Conservation (phyloP, 2,888 invertebrate genomes). For the Amphipyra tragopoginis region DNA sequence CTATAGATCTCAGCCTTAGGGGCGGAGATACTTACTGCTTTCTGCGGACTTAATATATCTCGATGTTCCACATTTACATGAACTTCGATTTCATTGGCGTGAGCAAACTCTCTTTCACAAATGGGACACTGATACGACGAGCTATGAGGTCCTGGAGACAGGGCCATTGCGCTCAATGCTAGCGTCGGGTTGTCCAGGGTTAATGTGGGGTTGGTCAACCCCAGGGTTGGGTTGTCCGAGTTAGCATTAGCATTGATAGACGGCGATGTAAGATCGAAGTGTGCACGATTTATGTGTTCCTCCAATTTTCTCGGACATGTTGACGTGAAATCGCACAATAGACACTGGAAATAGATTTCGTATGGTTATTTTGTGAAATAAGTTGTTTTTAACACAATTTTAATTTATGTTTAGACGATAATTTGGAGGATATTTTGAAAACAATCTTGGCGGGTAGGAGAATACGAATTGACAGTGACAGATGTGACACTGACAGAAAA, state of each 20-base stretch:
- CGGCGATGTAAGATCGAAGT: slow-evolving; percentile 95
- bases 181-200: slow-evolving; percentile 76
- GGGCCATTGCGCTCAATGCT: slow-evolving; percentile 79
- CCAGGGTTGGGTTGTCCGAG: slow-evolving; percentile 75
- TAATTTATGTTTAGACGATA: slow-evolving; percentile 23
- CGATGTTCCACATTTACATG: slow-evolving; percentile 96
- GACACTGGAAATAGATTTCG: slow-evolving; percentile 89
- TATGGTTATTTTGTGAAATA: neutral
- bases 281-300: slow-evolving; percentile 95
- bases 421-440: slow-evolving; percentile 32
- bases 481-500: slow-evolving; percentile 1
- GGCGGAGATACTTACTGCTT: slow-evolving; percentile 70
- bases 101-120: slow-evolving; percentile 93
- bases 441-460: slow-evolving; percentile 36
- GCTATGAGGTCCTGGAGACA: slow-evolving; percentile 84
- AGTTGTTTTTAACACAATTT: slow-evolving; percentile 7
- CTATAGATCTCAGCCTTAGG: no score
- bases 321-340: slow-evolving; percentile 94
- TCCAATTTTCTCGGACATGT: slow-evolving; percentile 93
- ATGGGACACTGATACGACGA: slow-evolving; percentile 93
- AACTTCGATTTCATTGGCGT: slow-evolving; percentile 94
- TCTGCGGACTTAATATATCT: slow-evolving; percentile 93
- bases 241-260: slow-evolving; percentile 88
- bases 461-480: slow-evolving; percentile 24
- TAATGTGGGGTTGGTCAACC: slow-evolving; percentile 75